Conservation (phyloP, 2,888 invertebrate genomes). For the Ochlodes sylvanus region DNA sequence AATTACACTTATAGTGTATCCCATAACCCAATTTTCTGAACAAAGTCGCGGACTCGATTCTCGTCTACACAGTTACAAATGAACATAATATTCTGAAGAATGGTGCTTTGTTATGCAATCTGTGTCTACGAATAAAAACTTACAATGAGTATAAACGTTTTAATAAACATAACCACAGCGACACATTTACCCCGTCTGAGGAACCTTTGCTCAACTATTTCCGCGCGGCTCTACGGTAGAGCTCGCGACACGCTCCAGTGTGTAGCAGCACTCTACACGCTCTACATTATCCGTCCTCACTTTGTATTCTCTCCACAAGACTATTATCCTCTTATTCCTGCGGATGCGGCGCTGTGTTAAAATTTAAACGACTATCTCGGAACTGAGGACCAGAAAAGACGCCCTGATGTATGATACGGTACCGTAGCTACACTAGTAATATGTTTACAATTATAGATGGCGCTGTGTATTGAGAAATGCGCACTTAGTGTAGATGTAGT, state of each 20-base stretch:
- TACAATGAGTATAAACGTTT: too few relatives aligned
- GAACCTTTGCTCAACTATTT: neutral
- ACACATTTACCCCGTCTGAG: neutral
- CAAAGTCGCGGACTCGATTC: too few relatives aligned
- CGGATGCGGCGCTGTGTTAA: conserved; percentile 3
- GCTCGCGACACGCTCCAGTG: neutral
- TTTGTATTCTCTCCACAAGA: conserved; percentile 7
- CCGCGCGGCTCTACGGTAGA: neutral
- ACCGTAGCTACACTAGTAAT: neutral
- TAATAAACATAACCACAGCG: neutral
- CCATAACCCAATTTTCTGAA: too few relatives aligned
- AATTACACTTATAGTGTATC: too few relatives aligned
- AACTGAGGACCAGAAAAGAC: conserved; percentile 1
- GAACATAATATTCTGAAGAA: too few relatives aligned
- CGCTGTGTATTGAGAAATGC: too few relatives aligned
- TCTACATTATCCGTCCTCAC: conserved; percentile 7
- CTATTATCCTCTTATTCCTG: conserved; percentile 14
- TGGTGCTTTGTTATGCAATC: too few relatives aligned
- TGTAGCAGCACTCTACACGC: neutral
- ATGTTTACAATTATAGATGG: neutral
- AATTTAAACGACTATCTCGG: conserved; percentile 9
- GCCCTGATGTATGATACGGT: neutral
- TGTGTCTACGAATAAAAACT: neutral
- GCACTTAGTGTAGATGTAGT: too few relatives aligned
- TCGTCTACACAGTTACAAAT: too few relatives aligned